Percentiles rank a stretch among this genome's conserved stretches.
phyloP scores from a whole-genome alignment of 2,113 vertebrate species.

The Neoarius graeffei region DNA sequence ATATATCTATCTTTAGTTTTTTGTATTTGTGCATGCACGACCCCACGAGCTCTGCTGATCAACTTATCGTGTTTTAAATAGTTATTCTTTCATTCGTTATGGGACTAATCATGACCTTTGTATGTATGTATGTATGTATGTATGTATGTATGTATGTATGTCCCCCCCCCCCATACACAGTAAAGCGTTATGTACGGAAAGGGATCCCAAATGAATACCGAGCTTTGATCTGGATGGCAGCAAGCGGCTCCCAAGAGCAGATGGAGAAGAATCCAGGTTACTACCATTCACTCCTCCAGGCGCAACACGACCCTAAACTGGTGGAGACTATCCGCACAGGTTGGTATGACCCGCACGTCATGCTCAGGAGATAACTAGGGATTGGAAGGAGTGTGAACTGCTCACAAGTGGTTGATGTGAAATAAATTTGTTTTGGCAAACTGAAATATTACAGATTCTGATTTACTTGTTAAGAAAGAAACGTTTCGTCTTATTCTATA shows the following conservation, averaged over 20 bases:
- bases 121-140: no score
- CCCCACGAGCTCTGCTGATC: no score
- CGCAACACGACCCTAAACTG: slow-evolving; percentile 77
- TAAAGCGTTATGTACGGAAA: slow-evolving; percentile 94
- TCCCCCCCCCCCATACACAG: slow-evolving; percentile 61
- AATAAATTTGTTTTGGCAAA: neutral
- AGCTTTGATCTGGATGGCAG: slow-evolving; percentile 86
- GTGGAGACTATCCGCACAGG: slow-evolving; percentile 87
- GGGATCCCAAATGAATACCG: slow-evolving; percentile 89
- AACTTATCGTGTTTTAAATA: no score
- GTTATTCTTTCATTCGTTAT: no score
- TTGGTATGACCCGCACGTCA: slow-evolving; percentile 43
- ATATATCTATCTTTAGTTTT: no score
- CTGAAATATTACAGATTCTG: neutral
- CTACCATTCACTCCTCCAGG: slow-evolving; percentile 82
- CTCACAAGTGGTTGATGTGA: no score
- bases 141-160: no score
- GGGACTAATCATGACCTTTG: neutral
- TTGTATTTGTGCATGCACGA: no score
- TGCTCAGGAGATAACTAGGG: neutral
- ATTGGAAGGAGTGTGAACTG: neutral
- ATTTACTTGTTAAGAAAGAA: neutral
- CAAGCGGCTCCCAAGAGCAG: slow-evolving; percentile 86
- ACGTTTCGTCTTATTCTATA: neutral
- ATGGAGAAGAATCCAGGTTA: slow-evolving; percentile 86